Conservation (phyloP, 2,797 vertebrate genomes). For the Cyclura pinguis region DNA sequence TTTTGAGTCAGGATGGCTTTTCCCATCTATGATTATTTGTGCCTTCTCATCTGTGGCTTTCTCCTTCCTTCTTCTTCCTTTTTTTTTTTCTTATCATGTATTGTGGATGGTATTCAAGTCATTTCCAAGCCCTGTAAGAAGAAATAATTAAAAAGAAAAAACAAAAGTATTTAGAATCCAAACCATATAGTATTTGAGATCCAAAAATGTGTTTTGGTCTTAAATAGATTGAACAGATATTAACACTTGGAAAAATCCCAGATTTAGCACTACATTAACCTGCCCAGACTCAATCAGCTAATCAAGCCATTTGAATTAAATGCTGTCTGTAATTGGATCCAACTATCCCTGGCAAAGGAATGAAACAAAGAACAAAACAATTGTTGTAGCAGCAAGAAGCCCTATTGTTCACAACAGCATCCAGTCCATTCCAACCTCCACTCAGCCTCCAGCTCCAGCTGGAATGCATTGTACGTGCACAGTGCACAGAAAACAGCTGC, state of each 20-base stretch:
- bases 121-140: background rate
- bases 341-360: conserved; percentile 9
- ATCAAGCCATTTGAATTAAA: conserved; percentile 27
- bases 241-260: background rate
- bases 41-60: background rate
- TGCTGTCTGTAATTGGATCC: background rate
- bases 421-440: background rate
- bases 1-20: no score
- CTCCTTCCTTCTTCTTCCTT: background rate
- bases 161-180: background rate
- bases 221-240: conserved; percentile 1
- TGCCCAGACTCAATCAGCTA: conserved; percentile 4
- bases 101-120: background rate
- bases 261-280: background rate
- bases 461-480: background rate
- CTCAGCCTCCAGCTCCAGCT: background rate
- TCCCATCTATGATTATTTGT: background rate
- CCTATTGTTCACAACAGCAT: conserved; percentile 6
- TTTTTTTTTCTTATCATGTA: background rate
- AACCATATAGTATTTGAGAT: background rate
- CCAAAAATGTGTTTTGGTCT: background rate
- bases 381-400: conserved; percentile 3
- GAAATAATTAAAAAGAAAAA: background rate
- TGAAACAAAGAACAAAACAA: conserved; percentile 22
- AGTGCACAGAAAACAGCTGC: background rate